Base-by-base conservation (phyloP, 2,888 invertebrate species). In the Ennomos fuscantarius region DNA sequence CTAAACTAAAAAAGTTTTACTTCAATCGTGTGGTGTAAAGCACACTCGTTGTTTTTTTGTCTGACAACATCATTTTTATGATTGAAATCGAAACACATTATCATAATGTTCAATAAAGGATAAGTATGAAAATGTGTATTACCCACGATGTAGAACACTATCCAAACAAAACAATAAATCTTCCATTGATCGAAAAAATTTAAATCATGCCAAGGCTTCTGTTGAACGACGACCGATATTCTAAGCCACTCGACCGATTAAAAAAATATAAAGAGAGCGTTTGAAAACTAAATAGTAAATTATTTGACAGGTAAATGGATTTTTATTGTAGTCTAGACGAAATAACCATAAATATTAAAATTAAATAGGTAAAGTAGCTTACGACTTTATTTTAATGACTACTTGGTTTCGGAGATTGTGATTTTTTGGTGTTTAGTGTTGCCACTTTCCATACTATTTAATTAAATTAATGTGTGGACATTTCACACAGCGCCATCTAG, bases 101-200 rank as follows among this genome's bases (percentile, higher is more conserved):
- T 11, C 36, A 46, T 45, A 55, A 56, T 51, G 42, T 44, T 44
- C 51, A 47, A 24, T 48, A 56, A 55, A 39, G 40, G 37, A 60
- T 49, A 54, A 42, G 36, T 40, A 44, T 35, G 55, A 47, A 61
- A 48, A 42, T 48, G 50, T 58, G 42, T 35, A 60, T 58, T 50
- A 48, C n/a, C n/a, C n/a, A n/a, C 8, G 37, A 59, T 44, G n/a
- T 54, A 33, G 53, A 58, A 36, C 55, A 39, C 52, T 52, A 42
- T 55, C 49, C 42, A 65, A 65, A 65, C 62, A 59, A 48, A 62
- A 60, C 58, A 55, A 68, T 68, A 63, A 65, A 68, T 62, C 48
- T 53, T 63, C 63, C 60, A 63, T 65, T 53, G 58, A 55, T 63
- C 63, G 62, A 49, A 44, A 60, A 55, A 55, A 42, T 51, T 51